phyloP scores from a whole-genome alignment of 2,113 vertebrate genomes.

The Syrrhaptes paradoxus region DNA sequence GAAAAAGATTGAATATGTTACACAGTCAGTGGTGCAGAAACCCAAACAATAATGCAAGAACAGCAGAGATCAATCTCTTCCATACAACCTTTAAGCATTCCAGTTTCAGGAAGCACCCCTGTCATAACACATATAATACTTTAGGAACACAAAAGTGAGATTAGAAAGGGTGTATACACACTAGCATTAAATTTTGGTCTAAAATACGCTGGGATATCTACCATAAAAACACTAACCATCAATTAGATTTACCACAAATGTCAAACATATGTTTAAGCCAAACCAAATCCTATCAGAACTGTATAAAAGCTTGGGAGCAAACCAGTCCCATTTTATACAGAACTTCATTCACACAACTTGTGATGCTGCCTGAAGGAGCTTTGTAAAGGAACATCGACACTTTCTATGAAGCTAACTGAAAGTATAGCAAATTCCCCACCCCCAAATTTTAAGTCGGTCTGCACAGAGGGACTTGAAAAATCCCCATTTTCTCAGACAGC shows the following conservation, averaged over 20 bases:
- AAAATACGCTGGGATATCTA: neutral
- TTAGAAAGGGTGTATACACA: neutral
- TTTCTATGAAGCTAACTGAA: neutral
- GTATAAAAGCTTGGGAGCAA: neutral
- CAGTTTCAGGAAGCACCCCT: neutral
- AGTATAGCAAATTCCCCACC: neutral
- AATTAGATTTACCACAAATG: slow-evolving; percentile 32
- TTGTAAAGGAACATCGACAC: neutral
- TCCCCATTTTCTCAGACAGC: neutral
- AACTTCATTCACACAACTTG: neutral
- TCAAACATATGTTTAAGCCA: slow-evolving; percentile 40
- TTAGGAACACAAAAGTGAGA: neutral
- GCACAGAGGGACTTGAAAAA: neutral
- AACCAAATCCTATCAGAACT: slow-evolving; percentile 13
- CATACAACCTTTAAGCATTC: neutral
- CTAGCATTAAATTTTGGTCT: neutral
- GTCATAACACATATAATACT: neutral
- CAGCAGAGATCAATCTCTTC: neutral
- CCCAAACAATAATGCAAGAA: neutral
- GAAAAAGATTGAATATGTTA: neutral
- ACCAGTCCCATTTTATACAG: neutral
- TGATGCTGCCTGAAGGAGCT: neutral
- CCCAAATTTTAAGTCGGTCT: neutral
- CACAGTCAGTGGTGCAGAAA: neutral
- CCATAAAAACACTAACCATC: slow-evolving; percentile 38